These are phyloP conservation scores for Pseudococcus jackbeardsleyi DNA, from an alignment of 2,888 invertebrate species.

Conservation along the genomic window DNA sequence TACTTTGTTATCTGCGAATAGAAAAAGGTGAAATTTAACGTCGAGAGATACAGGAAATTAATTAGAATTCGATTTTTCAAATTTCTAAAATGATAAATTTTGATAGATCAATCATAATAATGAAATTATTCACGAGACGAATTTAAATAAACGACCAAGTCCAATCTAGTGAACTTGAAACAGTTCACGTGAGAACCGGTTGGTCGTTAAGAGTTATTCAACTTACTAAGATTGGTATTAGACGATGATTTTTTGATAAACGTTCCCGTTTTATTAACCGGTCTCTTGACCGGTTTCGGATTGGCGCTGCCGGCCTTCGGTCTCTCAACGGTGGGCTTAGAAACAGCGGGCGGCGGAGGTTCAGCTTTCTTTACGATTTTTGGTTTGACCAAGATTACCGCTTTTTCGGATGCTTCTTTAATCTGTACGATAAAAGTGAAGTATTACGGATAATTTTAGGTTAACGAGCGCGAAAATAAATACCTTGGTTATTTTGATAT, in stretches of 20 bases:
- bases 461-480: conserved; percentile 35
- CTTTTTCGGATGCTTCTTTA: conserved; percentile 94
- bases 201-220: background rate
- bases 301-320: conserved; percentile 71
- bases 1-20: background rate
- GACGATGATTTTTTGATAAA: conserved; percentile 62
- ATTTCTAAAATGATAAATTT: background rate
- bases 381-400: conserved; percentile 83
- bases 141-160: background rate
- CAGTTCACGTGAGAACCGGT: background rate
- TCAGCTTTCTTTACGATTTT: conserved; percentile 74
- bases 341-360: conserved; percentile 62
- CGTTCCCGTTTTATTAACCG: conserved; percentile 59
- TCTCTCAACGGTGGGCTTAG: conserved; percentile 69
- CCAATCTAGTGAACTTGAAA: background rate
- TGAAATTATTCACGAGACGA: background rate
- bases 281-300: conserved; percentile 73
- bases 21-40: background rate
- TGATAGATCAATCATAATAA: background rate
- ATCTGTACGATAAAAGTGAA: conserved; percentile 72
- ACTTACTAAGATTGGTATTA: conserved; percentile 59
- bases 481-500: conserved; percentile 89
- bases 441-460: background rate
- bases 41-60: background rate
- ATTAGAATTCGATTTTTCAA: background rate